Evolutionary conservation across 2,113 vertebrate species (phyloP), one percentile per base, ranked within the genome.

Genomic region (Pygoscelis adeliae): DNA sequence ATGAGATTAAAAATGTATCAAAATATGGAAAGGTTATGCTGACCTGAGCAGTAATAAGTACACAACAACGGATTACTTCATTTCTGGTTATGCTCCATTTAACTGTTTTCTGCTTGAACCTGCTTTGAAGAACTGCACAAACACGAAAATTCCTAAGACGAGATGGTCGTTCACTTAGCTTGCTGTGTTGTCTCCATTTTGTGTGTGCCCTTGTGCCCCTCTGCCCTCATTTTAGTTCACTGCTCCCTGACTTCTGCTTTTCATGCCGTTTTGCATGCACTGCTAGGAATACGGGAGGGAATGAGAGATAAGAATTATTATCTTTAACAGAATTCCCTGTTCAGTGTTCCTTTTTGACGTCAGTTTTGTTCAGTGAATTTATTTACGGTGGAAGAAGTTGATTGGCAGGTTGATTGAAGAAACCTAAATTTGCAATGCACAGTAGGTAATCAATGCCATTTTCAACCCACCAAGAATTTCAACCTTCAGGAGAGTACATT

Each of bases 31-130:
- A 67, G 55, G 29, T 78, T 86, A 56, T 90, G 83, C 67, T 95
- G 96, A 92, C 83, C 83, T 34, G 26, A 88, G 66, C 76, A 74
- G 71, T 93, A 96, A 86, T 92, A 86, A 93, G 47, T 86, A 94
- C 26, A 86, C 58, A 94, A 91, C 36, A 90, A 90, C 76, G 74
- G 83, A 87, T 90, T 88, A 93, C 42, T 84, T 94, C 83, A 52
- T 77, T 88, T 85, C 73, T 95, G 62, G 55, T 80, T 92, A 86
- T 94, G 93, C 74, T 92, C 93, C 88, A 97, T 96, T 97, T 97
- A 94, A 87, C 83, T 89, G 32, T 89, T 94, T 96, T 97, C 88
- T 97, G 92, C 90, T 95, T 96, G 74, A 97, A 70, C 12, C 79
- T 90, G 59, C 87, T 96, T 93, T 90, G 63, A 83, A 63, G 72